Evolutionary conservation across 1,140 invertebrate genomes (phyloP).

Genomic region (Antheraea pernyi): DNA sequence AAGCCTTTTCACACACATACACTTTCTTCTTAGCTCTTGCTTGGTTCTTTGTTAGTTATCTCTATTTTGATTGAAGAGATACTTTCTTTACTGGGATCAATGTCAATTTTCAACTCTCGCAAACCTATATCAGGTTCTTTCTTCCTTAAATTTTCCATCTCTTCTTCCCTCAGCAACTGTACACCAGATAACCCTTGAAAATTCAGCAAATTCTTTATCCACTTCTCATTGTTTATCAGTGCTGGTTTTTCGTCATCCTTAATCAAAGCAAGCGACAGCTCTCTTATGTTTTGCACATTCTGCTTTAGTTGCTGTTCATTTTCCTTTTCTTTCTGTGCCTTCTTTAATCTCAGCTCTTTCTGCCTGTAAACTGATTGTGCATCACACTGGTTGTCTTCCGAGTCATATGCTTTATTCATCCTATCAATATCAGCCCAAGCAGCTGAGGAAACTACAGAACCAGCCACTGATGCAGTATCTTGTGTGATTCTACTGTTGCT

Average conservation of each 20-base stretch:
- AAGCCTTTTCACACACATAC: no score
- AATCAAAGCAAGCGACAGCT: constrained; percentile 31
- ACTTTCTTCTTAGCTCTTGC: no score
- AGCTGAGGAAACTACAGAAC: constrained; percentile 30
- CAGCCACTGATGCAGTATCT: constrained; percentile 16
- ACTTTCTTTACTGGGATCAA: constrained; percentile 26
- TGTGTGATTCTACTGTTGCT: constrained; percentile 19
- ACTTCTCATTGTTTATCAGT: constrained; percentile 44
- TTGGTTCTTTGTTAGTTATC: constrained; percentile 11
- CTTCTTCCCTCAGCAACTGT: constrained; percentile 40
- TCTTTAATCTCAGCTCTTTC: constrained; percentile 6
- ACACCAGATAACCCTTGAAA: constrained; percentile 40
- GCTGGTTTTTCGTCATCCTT: constrained; percentile 16
- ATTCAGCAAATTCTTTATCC: constrained; percentile 46
- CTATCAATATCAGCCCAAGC: constrained; percentile 50
- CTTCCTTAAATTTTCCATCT: constrained; percentile 34
- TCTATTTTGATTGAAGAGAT: constrained; percentile 26
- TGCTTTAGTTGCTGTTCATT: constrained; percentile 29
- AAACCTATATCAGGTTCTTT: constrained; percentile 22
- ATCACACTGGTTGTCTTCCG: constrained; percentile 36
- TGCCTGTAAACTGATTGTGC: constrained; percentile 12
- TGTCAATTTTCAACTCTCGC: constrained; percentile 51
- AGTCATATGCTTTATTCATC: constrained; percentile 39
- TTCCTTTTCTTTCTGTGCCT: constrained; percentile 16
- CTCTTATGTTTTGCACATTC: constrained; percentile 41